phyloP scores from a whole-genome alignment of 2,113 vertebrate species.

The Microtus richardsoni region DNA sequence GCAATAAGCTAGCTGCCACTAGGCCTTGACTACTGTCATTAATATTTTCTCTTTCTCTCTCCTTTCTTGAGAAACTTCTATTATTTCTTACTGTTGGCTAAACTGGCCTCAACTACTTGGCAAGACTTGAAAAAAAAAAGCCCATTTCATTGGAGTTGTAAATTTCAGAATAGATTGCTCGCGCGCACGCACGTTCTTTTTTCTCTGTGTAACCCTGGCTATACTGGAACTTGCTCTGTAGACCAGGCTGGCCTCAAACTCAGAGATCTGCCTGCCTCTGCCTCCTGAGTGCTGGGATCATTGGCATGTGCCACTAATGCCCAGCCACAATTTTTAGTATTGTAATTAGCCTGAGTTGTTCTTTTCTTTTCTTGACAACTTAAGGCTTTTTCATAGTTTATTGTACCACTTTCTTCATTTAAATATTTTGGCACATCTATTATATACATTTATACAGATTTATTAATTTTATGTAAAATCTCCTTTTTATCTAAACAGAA shows the following conservation, averaged over 20 bases:
- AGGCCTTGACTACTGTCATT: background rate
- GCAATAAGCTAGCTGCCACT: background rate
- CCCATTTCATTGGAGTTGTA: background rate
- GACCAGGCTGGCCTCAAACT: background rate
- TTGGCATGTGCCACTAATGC: background rate
- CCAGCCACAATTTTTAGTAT: background rate
- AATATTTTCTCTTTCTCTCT: background rate
- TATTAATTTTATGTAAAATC: background rate
- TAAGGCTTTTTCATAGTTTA: background rate
- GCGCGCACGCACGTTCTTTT: no score
- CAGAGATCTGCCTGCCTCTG: background rate
- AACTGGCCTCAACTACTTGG: background rate
- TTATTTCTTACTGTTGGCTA: background rate
- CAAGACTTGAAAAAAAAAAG: background rate
- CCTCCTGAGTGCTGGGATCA: background rate
- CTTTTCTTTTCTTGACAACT: background rate
- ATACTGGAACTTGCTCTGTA: background rate
- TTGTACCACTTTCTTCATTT: background rate
- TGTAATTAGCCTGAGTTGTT: background rate
- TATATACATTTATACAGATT: background rate
- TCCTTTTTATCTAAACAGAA: no score
- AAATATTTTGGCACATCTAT: background rate
- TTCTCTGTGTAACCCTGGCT: background rate
- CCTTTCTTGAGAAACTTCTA: background rate
- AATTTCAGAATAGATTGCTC: background rate